Percentiles rank a stretch among this genome's conserved stretches.
phyloP scores from a whole-genome alignment of 2,797 vertebrate species.

The Pterois miles region DNA sequence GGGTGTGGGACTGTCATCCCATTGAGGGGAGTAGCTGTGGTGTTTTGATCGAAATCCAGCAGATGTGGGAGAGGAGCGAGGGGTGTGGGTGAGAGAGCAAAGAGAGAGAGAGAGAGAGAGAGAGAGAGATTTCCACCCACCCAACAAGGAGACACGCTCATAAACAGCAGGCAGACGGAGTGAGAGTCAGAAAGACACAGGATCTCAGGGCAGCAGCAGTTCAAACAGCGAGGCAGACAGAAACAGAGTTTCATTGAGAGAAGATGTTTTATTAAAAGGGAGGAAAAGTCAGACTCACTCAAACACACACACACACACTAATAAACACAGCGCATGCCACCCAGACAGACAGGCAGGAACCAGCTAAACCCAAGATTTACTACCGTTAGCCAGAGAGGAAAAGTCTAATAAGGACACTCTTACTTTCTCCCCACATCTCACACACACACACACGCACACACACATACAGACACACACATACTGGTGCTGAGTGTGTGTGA shows the following conservation, averaged over 20 bases:
- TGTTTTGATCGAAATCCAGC: constrained; percentile 82
- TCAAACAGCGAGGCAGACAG: constrained; percentile 59
- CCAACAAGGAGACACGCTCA: constrained; percentile 83
- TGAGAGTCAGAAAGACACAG: constrained; percentile 75
- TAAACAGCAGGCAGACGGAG: constrained; percentile 80
- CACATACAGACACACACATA: constrained; percentile 18
- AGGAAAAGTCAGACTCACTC: constrained; percentile 58
- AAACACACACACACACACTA: constrained; percentile 39
- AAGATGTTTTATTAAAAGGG: constrained; percentile 70
- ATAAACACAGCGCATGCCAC: constrained; percentile 58
- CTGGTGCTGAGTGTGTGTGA: constrained; percentile 56
- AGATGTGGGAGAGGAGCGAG: constrained; percentile 76
- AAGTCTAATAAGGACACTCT: constrained; percentile 50
- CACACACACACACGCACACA: constrained; percentile 26
- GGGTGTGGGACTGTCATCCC: constrained; percentile 78
- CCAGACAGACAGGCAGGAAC: constrained; percentile 47
- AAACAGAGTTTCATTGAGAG: constrained; percentile 69
- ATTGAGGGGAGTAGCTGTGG: constrained; percentile 76
- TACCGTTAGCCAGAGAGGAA: constrained; percentile 39
- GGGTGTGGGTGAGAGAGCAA: constrained; percentile 57
- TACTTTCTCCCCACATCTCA: constrained; percentile 17
- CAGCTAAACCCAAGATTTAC: constrained; percentile 27
- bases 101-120: constrained; percentile 64
- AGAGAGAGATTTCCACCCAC: constrained; percentile 86
- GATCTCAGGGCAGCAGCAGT: constrained; percentile 72